Base-by-base conservation (phyloP, 2,888 invertebrate species). In the Eucera pruinosa region DNA sequence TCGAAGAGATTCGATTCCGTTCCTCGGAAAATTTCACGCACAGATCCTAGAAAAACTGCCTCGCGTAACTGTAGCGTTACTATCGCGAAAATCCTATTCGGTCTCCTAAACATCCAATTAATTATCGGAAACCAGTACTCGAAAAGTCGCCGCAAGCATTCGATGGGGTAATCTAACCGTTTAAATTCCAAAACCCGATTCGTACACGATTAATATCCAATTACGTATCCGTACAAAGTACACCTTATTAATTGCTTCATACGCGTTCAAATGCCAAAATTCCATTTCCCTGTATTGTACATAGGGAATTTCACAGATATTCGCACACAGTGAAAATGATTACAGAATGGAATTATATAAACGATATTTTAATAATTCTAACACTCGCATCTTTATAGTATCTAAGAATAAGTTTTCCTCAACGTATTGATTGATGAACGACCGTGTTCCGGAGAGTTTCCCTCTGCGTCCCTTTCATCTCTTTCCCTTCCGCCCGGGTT, bases 1-100 rank as follows among this genome's bases (percentile, higher is more conserved):
- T 39, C 36, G 23, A 30, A 41, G 47, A 57, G 36, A 25, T 45
- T 36, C 27, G 9, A 27, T 18, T 33, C 61, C 54, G 23, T 41
- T 73, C 36, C 78, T 78, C 68, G 68, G 41, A 23, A n/a, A 50
- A 41, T 66, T 47, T 66, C 78, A 54, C 58, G 66, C 43, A n/a
- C 18, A 11, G 60, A 66, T 69, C 66, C 69, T 67, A 65, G 39
- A 70, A 54, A 69, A 70, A 73, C 76, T 78, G 57, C 79, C 83
- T 77, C 83, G 83, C 83, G 79, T 81, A 71, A 83, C 66, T 76
- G 62, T 69, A 71, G 41, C 66, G 73, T 60, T 64, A 50, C 70
- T 33, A 27, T 39, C 64, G 55, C 43, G 62, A 41, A 64, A 39
- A 9, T 39, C 27, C 62, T 48, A 68, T 65, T 54, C 57, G 20